Conservation (phyloP, 1,140 invertebrate genomes). For the Holcopasites calliopsidis region DNA sequence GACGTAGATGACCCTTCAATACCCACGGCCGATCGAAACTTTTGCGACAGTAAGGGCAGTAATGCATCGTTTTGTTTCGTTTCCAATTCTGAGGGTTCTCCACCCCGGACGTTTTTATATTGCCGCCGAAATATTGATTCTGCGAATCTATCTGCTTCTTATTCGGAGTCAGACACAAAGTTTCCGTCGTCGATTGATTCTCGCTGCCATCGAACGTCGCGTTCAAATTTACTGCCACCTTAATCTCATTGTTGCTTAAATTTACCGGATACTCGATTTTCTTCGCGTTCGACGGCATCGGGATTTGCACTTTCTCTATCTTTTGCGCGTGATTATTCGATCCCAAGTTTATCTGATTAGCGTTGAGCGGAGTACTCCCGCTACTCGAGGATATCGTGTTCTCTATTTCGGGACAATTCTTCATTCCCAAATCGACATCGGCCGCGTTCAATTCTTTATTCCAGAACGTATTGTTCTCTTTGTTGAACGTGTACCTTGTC, state of each 20-base stretch:
- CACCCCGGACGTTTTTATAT: conserved; percentile 1
- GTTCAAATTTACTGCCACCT: conserved; percentile 23
- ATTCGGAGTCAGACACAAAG: conserved; percentile 38
- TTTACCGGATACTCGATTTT: neutral
- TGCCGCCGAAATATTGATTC: conserved; percentile 6
- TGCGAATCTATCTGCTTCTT: conserved; percentile 25
- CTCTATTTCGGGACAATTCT: neutral
- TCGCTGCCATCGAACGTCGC: conserved; percentile 13
- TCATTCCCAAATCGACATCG: neutral
- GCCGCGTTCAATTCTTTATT: conserved; percentile 19
- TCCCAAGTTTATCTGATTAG: neutral
- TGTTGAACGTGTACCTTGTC: conserved; percentile 74
- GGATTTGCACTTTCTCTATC: conserved; percentile 2
- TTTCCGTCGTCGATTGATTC: conserved; percentile 26
- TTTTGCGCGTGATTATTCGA: neutral
- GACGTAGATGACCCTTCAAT: conserved; percentile 84
- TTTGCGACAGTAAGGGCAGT: conserved; percentile 80
- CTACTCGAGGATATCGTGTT: neutral
- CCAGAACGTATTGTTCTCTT: conserved; percentile 56
- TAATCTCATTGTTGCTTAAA: neutral
- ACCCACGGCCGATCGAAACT: conserved; percentile 85
- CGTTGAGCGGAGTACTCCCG: neutral
- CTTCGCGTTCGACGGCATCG: neutral
- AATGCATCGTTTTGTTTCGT: conserved; percentile 73
- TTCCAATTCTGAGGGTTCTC: conserved; percentile 67